Evolutionary conservation across 1,140 invertebrate genomes (phyloP).

Genomic region (Arion vulgaris): DNA sequence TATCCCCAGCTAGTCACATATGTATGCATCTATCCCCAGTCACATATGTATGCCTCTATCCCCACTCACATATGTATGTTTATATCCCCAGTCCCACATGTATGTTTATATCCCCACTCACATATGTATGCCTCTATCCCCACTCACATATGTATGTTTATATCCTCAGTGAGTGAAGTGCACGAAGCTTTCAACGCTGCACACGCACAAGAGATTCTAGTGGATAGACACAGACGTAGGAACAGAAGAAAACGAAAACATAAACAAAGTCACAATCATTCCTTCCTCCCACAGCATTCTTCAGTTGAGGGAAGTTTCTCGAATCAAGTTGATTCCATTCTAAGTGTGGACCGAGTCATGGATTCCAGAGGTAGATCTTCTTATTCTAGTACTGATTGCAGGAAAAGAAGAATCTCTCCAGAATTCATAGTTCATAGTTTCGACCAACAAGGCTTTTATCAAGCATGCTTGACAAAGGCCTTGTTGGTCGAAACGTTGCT

Average conservation of each 20-base stretch:
- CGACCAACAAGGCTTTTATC: too few relatives aligned
- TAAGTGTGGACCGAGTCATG: neutral
- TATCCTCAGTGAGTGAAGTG: constrained; percentile 6
- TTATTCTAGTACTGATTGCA: too few relatives aligned
- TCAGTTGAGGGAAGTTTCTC: neutral
- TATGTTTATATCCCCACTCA: neutral
- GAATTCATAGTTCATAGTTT: too few relatives aligned
- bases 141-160: neutral
- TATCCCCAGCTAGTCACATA: neutral
- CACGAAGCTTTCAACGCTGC: constrained; percentile 18
- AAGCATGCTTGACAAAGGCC: too few relatives aligned
- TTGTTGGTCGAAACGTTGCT: too few relatives aligned
- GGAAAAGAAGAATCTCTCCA: too few relatives aligned
- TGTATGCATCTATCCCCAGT: too few relatives aligned
- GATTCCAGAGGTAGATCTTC: neutral
- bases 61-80: neutral
- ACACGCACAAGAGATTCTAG: neutral
- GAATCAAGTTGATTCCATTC: neutral
- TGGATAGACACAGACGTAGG: neutral
- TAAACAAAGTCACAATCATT: neutral
- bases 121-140: neutral
- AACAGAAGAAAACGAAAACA: constrained; percentile 11
- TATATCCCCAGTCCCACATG: neutral
- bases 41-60: neutral
- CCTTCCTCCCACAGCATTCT: neutral